phyloP scores from a whole-genome alignment of 2,113 vertebrate species.

The Felis chaus region DNA sequence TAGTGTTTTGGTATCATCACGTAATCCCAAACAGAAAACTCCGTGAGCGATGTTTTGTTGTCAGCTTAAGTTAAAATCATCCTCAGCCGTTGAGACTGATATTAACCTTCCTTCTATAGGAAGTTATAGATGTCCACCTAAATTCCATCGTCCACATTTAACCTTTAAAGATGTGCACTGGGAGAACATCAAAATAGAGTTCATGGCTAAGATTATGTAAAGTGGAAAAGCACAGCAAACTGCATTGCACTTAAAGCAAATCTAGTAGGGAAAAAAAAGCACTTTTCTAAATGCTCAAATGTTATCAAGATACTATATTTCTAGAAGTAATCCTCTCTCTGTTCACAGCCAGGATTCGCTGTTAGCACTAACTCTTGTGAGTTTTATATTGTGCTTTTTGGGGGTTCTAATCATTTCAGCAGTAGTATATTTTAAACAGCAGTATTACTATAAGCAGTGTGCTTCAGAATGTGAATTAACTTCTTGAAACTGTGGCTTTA shows the following conservation, averaged over 20 bases:
- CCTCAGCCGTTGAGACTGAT: not conserved
- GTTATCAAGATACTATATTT: conserved; percentile 65
- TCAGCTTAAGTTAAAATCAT: conserved; percentile 43
- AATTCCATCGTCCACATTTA: not conserved
- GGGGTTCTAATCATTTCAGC: conserved; percentile 70
- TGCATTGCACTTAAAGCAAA: conserved; percentile 51
- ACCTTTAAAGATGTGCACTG: conserved; percentile 6
- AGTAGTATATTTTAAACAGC: conserved; percentile 77
- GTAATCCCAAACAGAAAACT: conserved; percentile 44
- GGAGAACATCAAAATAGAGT: not conserved
- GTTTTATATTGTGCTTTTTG: conserved; percentile 82
- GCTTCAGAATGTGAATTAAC: conserved; percentile 81
- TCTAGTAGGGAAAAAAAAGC: conserved; percentile 40
- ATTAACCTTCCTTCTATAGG: not conserved
- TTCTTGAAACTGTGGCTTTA: conserved; percentile 79
- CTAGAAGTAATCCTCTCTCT: conserved; percentile 62
- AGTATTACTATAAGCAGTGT: conserved; percentile 74
- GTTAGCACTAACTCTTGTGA: conserved; percentile 65
- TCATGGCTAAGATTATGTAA: not conserved
- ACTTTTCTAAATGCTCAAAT: conserved; percentile 65
- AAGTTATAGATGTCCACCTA: not conserved
- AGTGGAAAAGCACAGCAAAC: conserved; percentile 65
- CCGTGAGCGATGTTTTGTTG: conserved; percentile 3
- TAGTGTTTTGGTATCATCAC: conserved; percentile 52
- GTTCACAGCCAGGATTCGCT: conserved; percentile 72